Evolutionary conservation across 2,113 vertebrate genomes (phyloP).

Genomic region (Psittacus erithacus): DNA sequence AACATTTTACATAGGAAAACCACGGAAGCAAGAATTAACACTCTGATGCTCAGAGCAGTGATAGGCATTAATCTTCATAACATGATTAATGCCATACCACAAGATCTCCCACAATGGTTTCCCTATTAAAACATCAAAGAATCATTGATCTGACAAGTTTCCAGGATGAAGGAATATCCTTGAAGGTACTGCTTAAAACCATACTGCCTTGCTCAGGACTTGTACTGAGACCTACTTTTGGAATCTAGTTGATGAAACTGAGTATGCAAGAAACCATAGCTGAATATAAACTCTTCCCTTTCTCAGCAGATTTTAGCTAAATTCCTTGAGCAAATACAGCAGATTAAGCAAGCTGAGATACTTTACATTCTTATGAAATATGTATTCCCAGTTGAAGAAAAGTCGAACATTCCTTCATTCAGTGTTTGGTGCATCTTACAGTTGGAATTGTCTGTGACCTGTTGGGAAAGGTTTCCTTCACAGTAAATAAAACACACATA

Average conservation of each 20-base stretch:
- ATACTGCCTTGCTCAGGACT: not conserved
- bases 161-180: not conserved
- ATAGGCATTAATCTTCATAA: not conserved
- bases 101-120: not conserved
- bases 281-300: not conserved
- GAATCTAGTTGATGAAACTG: not conserved
- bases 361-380: not conserved
- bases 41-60: not conserved
- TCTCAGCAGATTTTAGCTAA: not conserved
- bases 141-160: not conserved
- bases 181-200: not conserved
- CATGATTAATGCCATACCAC: not conserved
- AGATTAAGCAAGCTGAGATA: not conserved
- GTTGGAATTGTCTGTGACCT: not conserved
- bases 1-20: not conserved
- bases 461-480: not conserved
- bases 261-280: not conserved
- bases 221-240: not conserved
- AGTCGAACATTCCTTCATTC: not conserved
- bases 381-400: not conserved
- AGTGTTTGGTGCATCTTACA: not conserved
- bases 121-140: not conserved
- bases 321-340: not conserved
- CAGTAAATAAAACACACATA: not conserved
- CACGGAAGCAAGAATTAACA: not conserved